phyloP scores from a whole-genome alignment of 2,113 vertebrate genomes.

The Blennius ocellaris region DNA sequence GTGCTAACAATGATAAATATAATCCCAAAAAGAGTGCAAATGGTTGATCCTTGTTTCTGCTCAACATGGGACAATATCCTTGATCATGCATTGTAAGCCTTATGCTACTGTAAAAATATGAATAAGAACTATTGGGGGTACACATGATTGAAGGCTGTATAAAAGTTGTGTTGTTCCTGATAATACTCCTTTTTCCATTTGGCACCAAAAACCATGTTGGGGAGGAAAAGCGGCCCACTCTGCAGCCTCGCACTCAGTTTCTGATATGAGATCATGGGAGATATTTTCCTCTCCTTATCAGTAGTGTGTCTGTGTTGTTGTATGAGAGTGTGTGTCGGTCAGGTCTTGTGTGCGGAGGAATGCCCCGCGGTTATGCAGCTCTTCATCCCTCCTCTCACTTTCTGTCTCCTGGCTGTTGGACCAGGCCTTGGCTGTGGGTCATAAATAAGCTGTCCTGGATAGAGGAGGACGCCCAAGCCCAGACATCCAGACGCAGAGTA shows the following conservation, averaged over 20 bases:
- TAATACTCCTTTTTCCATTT: conserved; percentile 11
- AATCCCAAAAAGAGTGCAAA: neutral
- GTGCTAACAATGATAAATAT: conserved; percentile 1
- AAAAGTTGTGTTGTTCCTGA: no score
- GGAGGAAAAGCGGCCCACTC: conserved; percentile 33
- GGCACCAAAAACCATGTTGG: conserved; percentile 14
- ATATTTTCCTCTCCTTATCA: conserved; percentile 69
- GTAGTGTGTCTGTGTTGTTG: conserved; percentile 28
- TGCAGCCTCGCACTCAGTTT: conserved; percentile 37
- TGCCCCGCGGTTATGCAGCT: conserved; percentile 29
- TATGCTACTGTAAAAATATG: neutral
- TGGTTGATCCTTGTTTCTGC: conserved; percentile 3
- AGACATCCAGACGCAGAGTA: conserved; percentile 60
- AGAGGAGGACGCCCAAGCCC: conserved; percentile 60
- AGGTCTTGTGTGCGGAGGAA: conserved; percentile 53
- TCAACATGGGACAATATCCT: neutral
- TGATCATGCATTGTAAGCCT: neutral
- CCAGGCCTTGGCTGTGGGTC: conserved; percentile 40
- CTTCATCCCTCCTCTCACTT: conserved; percentile 42
- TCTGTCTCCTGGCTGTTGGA: conserved; percentile 51
- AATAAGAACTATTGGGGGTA: no score
- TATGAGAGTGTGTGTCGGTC: conserved; percentile 42
- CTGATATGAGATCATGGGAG: conserved; percentile 62
- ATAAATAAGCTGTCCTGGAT: conserved; percentile 71
- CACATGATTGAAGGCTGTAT: no score